Evolutionary conservation across 2,797 vertebrate species (phyloP), one percentile per base, ranked within the genome.

Genomic region (Zalophus californianus): DNA sequence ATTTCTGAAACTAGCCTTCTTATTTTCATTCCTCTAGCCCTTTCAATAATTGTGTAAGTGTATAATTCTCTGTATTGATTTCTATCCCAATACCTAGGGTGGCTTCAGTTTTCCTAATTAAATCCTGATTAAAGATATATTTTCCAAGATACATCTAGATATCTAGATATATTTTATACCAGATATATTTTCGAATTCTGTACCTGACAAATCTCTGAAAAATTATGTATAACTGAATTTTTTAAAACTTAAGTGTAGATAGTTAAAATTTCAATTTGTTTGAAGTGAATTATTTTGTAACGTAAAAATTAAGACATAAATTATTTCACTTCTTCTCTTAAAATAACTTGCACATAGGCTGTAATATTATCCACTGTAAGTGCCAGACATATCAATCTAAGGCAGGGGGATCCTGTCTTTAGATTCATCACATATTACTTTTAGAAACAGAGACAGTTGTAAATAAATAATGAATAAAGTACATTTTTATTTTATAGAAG

Each of bases 271-370:
- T 38, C 6, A 18, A 29, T 84, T 92, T 92, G 52, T 86, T 96
- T 91, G 68, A 96, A 13, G 35, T 87, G 78, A 86, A 18, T 75
- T 90, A 86, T 88, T 94, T 95, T 86, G 15, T 90, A 95, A 73
- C 32, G 52, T 35, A 87, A 77, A 56, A 75, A 93, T 62, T 35
- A 68, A 94, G 84, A 88, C 12, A 60, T 60, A 86, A 72, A 68
- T 80, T 58, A 86, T 93, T 88, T 95, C 12, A 89, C 16, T 3
- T 88, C 5, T 78, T 7, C 4, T 82, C 41, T 90, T 13, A 94
- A 96, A 92, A 90, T 95, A 77, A 80, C 48, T 97, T 86, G 2
- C 18, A 70, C 16, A 48, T 35, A 70, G 44, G 10, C 12, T 90
- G 27, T 73, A 86, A 73, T 75, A 86, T 29, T 66, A 84, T 66